phyloP scores from a whole-genome alignment of 2,797 vertebrate species.

The Oophaga sylvatica region DNA sequence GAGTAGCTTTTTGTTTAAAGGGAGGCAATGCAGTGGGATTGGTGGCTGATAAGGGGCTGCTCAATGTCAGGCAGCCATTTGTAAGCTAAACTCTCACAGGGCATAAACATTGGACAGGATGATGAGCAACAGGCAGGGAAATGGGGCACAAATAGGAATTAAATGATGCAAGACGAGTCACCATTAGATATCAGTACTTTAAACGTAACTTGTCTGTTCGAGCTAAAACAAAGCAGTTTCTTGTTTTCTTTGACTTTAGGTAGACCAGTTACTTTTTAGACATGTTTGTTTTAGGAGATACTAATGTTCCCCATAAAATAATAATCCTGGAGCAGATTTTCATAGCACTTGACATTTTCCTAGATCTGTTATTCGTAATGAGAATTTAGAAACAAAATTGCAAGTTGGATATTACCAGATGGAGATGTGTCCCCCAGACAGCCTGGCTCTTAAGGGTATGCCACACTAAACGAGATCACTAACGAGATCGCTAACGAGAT shows the following conservation, averaged over 20 bases:
- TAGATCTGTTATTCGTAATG: no score
- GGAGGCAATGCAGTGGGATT: constrained; percentile 5
- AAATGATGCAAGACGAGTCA: background rate
- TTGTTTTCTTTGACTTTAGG: background rate
- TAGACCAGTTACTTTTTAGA: no score
- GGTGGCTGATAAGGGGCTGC: constrained; percentile 31
- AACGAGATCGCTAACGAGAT: no score
- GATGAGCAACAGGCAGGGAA: background rate
- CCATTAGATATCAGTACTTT: background rate
- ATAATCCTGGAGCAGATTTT: no score
- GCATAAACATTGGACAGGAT: background rate
- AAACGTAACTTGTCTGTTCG: background rate
- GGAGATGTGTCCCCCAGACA: no score
- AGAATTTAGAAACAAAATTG: no score
- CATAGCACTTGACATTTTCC: no score
- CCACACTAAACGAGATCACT: no score
- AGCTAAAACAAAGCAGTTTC: background rate
- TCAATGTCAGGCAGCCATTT: constrained; percentile 16
- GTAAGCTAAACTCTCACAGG: background rate
- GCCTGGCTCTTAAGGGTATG: no score
- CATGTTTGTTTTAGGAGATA: no score
- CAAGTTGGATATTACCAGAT: no score
- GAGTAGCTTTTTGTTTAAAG: constrained; percentile 28
- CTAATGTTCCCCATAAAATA: no score
- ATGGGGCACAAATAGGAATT: background rate